Evolutionary conservation across 2,113 vertebrate genomes (phyloP).

Genomic region (Ifrita kowaldi): DNA sequence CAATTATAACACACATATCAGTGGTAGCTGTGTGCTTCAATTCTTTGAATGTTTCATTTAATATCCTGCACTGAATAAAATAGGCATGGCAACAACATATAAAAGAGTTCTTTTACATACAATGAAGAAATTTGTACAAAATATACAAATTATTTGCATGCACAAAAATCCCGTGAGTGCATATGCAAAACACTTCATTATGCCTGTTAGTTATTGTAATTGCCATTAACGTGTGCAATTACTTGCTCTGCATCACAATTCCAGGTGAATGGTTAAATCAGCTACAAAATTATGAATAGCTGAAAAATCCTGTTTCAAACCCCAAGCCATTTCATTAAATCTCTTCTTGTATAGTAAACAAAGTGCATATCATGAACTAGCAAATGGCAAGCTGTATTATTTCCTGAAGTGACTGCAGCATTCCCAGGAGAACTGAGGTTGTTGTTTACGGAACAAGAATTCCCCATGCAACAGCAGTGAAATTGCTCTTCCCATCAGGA

Average conservation of each 20-base stretch:
- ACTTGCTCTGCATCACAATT: constrained; percentile 15
- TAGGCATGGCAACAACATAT: not conserved
- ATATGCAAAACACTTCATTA: constrained; percentile 27
- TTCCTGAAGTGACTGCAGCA: not conserved
- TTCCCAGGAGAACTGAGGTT: not conserved
- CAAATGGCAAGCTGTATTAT: not conserved
- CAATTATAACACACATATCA: not conserved
- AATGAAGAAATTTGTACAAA: not conserved
- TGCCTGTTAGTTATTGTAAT: constrained; percentile 36
- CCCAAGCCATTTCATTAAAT: not conserved
- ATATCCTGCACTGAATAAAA: not conserved
- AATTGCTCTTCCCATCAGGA: not conserved
- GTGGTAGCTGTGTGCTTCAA: not conserved
- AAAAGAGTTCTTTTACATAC: not conserved
- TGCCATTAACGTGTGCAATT: constrained; percentile 22
- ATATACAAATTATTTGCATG: not conserved
- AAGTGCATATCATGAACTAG: not conserved
- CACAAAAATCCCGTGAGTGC: not conserved
- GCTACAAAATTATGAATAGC: not conserved
- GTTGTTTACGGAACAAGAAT: not conserved
- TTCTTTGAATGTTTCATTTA: not conserved
- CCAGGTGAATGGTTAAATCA: constrained; percentile 40
- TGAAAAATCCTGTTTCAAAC: not conserved
- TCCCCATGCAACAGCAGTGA: not conserved
- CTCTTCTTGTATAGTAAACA: not conserved